These are phyloP conservation scores for Cossypha caffra DNA, from an alignment of 2,797 vertebrate species.

Conservation along the genomic window DNA sequence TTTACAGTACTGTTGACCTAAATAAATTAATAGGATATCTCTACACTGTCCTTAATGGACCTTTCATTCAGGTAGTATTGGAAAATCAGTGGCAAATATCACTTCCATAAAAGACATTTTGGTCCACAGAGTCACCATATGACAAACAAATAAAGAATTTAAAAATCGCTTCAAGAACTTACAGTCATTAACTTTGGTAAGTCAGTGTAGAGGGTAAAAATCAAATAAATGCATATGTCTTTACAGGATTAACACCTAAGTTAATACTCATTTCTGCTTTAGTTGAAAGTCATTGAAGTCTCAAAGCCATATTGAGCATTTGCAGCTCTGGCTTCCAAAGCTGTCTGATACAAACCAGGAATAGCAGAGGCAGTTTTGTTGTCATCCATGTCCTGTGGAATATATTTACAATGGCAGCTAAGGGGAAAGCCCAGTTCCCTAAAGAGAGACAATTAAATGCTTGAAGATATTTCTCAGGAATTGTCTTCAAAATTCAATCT, in stretches of 20 bases:
- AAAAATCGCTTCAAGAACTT: background rate
- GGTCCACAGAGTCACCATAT: background rate
- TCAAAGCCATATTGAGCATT: background rate
- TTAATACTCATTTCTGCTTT: background rate
- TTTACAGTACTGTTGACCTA: background rate
- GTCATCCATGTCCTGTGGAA: background rate
- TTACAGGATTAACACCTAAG: background rate
- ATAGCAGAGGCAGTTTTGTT: background rate
- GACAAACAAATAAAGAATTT: no score
- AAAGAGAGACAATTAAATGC: background rate
- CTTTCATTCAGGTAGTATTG: background rate
- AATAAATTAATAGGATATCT: background rate
- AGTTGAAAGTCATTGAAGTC: background rate
- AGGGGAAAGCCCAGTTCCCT: background rate
- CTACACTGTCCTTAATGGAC: background rate
- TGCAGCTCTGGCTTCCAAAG: background rate
- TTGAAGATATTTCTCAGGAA: background rate
- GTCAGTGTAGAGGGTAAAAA: background rate
- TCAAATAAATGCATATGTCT: background rate
- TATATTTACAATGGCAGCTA: background rate
- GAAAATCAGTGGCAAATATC: background rate
- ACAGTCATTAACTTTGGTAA: background rate
- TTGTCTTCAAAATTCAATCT: background rate
- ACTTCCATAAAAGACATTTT: background rate
- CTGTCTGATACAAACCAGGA: background rate